Conservation (phyloP, 1,140 invertebrate genomes). For the Pygmarrhopalites habei region DNA sequence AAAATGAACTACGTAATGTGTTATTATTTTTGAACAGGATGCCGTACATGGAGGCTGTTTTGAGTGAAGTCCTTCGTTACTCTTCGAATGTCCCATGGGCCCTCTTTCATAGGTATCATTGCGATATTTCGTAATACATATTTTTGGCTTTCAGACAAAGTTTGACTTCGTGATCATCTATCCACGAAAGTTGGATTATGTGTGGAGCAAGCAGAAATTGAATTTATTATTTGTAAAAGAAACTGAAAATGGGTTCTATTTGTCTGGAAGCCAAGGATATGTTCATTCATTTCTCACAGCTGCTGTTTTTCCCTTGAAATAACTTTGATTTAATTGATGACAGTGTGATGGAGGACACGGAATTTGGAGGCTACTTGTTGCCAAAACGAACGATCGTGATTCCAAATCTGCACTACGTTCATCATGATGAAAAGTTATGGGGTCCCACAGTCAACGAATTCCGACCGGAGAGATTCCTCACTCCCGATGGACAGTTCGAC, state of each 20-base stretch:
- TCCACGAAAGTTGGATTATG: too few relatives aligned
- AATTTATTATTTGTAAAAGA: too few relatives aligned
- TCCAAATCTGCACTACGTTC: background rate
- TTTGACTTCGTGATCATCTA: too few relatives aligned
- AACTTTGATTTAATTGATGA: too few relatives aligned
- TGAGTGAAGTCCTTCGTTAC: slow-evolving; percentile 25
- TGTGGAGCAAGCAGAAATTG: too few relatives aligned
- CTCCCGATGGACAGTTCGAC: background rate
- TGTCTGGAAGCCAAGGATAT: too few relatives aligned
- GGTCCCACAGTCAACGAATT: background rate
- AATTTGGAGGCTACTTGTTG: slow-evolving; percentile 26
- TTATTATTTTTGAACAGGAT: slow-evolving; percentile 14
- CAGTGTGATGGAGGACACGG: slow-evolving; percentile 6
- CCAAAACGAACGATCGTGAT: slow-evolving; percentile 26
- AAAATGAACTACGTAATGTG: too few relatives aligned
- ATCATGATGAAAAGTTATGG: background rate
- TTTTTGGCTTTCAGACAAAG: too few relatives aligned
- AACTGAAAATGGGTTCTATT: too few relatives aligned
- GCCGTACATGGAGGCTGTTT: slow-evolving; percentile 20
- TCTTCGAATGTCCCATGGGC: slow-evolving; percentile 10
- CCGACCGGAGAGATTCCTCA: slow-evolving; percentile 14
- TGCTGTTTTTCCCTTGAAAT: too few relatives aligned
- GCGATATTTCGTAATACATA: too few relatives aligned
- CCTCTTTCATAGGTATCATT: slow-evolving; percentile 7
- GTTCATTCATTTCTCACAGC: too few relatives aligned